Base-by-base conservation (phyloP, 2,113 vertebrate genomes). In the Numida meleagris region DNA sequence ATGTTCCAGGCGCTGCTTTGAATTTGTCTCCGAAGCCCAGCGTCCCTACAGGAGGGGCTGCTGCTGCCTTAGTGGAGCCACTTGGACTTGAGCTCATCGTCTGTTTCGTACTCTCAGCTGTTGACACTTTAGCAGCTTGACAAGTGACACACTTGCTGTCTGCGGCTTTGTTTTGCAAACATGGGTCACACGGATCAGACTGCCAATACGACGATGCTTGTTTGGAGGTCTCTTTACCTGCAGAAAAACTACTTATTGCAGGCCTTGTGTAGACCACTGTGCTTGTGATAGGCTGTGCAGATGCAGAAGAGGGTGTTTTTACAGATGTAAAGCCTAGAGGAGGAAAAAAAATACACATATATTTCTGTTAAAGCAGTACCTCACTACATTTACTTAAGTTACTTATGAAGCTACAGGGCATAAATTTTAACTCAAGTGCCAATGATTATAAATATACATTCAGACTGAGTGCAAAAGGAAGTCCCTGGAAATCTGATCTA, bases 121-220 rank as follows among this genome's bases (percentile, higher is more conserved):
- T 90, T 34, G 98, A 97, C 79, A 86, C 91, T 94, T 98, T 98
- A 36, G 97, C 86, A 12, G 98, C 66, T 55, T 95, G 92, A 78
- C 98, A 99, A 15, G 98, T 97, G n/a, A 98, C 90, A 38, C 99
- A 99, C 82, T 98, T 99, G 46, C 79, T 95, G 72, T 99, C 98
- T 17, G 97, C 97, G 19, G 96, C 67, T 95, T 98, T 98, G 98
- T 98, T 99, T 75, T 98, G 97, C 79, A 98, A 86, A 88, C 98
- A 98, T 0, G 95, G 95, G 38, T 98, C 98, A 27, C 98, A 97
- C 2, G 95, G 88, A 36, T 98, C 98, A 89, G 99, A 98, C 83
- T 97, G 98, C 99, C 99, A 98, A 8, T 96, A 97, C 1, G 98
- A 98, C 48, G 98, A 94, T 12, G 97, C 84, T 73, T 98, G 94